phyloP scores from a whole-genome alignment of 2,797 vertebrate species.

The Coilia nasus region DNA sequence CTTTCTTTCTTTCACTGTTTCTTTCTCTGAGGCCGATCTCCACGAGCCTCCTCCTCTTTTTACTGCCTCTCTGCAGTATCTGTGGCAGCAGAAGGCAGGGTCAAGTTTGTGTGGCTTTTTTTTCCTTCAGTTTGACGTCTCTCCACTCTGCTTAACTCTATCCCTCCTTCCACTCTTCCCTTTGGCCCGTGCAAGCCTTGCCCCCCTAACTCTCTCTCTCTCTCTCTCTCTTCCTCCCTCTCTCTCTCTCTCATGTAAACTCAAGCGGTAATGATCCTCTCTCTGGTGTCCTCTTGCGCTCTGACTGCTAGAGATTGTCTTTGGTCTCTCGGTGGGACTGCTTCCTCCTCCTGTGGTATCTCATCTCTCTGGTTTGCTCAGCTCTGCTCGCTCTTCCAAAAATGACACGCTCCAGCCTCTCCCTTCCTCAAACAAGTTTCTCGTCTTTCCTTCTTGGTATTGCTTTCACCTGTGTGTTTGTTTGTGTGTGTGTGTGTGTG shows the following conservation, averaged over 20 bases:
- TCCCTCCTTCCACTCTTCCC: neutral
- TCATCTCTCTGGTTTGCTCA: neutral
- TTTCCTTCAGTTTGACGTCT: neutral
- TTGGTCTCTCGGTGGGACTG: neutral
- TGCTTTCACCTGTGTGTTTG: conserved; percentile 1
- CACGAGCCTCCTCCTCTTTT: neutral
- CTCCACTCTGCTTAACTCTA: neutral
- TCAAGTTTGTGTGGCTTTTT: conserved; percentile 10
- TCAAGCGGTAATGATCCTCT: neutral
- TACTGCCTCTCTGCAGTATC: neutral
- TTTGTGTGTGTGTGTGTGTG: conserved; percentile 12
- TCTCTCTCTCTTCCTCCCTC: neutral
- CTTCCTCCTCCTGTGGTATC: neutral
- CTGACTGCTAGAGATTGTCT: neutral
- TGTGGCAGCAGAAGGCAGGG: neutral
- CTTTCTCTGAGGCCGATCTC: neutral
- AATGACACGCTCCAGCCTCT: neutral
- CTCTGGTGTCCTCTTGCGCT: neutral
- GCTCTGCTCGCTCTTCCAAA: neutral
- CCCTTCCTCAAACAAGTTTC: neutral
- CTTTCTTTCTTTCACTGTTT: neutral
- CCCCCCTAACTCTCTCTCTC: neutral
- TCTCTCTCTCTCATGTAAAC: neutral
- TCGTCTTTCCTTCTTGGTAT: neutral
- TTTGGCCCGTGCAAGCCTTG: neutral